phyloP scores from a whole-genome alignment of 2,113 vertebrate genomes.

The Gasterosteus aculeatus region DNA sequence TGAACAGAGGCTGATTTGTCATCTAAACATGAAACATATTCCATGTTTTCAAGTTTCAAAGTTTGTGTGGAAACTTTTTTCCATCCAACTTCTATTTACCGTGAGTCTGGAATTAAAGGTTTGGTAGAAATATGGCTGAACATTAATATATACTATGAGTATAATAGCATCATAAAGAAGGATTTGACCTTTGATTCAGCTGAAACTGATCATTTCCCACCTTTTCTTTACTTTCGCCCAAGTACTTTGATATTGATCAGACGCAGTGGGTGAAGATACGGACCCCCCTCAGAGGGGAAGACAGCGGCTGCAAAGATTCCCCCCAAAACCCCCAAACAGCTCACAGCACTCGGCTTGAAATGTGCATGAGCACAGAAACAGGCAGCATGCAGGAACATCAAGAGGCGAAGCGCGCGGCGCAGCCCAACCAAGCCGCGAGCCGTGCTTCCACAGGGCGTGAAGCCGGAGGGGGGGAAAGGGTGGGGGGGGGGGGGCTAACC shows the following conservation, averaged over 20 bases:
- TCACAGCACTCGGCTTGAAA: slow-evolving; percentile 55
- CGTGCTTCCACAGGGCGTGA: slow-evolving; percentile 45
- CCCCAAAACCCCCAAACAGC: slow-evolving; percentile 23
- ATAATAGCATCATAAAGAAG: too few species aligned
- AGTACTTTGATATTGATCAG: too few species aligned
- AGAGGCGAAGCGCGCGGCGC: slow-evolving; percentile 76
- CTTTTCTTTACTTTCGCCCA: background rate
- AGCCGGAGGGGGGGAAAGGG: slow-evolving; percentile 48
- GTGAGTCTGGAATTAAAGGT: too few species aligned
- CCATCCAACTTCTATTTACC: too few species aligned
- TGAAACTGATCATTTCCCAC: too few species aligned
- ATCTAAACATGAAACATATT: too few species aligned
- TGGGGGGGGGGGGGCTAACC: slow-evolving; percentile 82
- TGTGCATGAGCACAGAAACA: slow-evolving; percentile 65
- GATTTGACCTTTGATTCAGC: too few species aligned
- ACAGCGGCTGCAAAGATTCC: background rate
- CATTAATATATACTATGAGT: too few species aligned
- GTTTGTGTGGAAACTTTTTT: too few species aligned
- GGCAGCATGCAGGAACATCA: slow-evolving; percentile 79
- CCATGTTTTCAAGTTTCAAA: too few species aligned
- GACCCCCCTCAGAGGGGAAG: slow-evolving; percentile 2
- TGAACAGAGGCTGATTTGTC: too few species aligned
- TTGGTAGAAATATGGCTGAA: too few species aligned
- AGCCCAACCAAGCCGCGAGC: slow-evolving; percentile 67
- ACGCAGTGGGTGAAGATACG: background rate